Evolutionary conservation across 2,888 invertebrate species (phyloP).

Genomic region (Melieria picta): DNA sequence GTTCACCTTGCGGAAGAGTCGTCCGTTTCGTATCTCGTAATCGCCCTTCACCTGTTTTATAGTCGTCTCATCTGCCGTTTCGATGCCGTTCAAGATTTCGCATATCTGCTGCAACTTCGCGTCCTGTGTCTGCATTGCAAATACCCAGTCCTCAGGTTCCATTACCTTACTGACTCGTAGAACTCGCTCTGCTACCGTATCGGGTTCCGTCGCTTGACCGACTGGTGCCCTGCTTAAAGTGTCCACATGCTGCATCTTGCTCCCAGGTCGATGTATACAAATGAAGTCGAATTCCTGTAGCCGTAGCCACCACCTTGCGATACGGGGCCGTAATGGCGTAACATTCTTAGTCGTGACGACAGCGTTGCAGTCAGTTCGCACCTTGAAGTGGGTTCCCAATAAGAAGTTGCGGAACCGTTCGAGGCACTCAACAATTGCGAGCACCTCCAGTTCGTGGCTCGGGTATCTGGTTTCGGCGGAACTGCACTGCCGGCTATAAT

Average conservation of each 20-base stretch:
- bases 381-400: conserved; percentile 6
- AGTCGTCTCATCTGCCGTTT: neutral
- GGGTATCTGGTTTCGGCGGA: conserved; percentile 8
- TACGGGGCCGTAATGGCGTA: conserved; percentile 4
- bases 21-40: conserved; percentile 35
- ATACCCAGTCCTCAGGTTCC: conserved; percentile 25
- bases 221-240: neutral
- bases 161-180: conserved; percentile 4
- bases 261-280: conserved; percentile 22
- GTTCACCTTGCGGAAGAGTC: conserved; percentile 25
- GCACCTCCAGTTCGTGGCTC: conserved; percentile 14
- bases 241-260: conserved; percentile 6
- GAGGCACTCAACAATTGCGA: conserved; percentile 16
- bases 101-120: neutral
- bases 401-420: conserved; percentile 32
- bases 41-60: neutral
- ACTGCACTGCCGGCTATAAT: conserved; percentile 14
- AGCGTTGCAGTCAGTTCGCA: conserved; percentile 30
- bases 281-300: conserved; percentile 28
- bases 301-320: conserved; percentile 11
- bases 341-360: conserved; percentile 2
- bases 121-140: conserved; percentile 17
- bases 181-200: conserved; percentile 15
- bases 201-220: neutral
- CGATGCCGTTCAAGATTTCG: conserved; percentile 12